These are phyloP conservation scores for Ispidina picta DNA, from an alignment of 2,797 vertebrate species.

Conservation along the genomic window DNA sequence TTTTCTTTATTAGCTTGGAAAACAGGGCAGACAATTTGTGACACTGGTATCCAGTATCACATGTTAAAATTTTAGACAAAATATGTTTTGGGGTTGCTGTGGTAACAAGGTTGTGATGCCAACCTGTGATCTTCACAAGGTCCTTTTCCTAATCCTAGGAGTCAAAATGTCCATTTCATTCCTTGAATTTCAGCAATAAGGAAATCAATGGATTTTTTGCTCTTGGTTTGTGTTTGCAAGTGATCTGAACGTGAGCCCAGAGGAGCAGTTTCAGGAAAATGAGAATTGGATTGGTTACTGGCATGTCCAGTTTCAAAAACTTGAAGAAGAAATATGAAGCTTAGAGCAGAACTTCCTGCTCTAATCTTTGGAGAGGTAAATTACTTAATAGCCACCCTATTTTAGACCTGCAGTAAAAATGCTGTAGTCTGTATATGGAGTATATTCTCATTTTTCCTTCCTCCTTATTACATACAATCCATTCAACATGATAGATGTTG, in stretches of 20 bases:
- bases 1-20: not conserved
- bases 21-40: not conserved
- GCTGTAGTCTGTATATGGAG: not conserved
- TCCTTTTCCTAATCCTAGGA: not conserved
- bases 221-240: not conserved
- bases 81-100: not conserved
- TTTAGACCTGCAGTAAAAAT: not conserved
- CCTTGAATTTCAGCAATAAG: not conserved
- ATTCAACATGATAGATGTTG: constrained; percentile 13
- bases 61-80: not conserved
- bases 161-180: not conserved
- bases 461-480: not conserved
- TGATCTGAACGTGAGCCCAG: not conserved
- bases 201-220: not conserved
- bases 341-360: not conserved
- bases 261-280: not conserved
- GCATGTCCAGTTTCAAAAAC: not conserved
- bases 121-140: not conserved
- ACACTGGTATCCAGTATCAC: not conserved
- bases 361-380: not conserved
- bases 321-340: not conserved
- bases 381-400: not conserved
- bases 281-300: not conserved
- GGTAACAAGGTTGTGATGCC: not conserved
- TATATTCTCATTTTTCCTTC: not conserved